Conservation (phyloP, 2,113 vertebrate species). For the Cygnus atratus region DNA sequence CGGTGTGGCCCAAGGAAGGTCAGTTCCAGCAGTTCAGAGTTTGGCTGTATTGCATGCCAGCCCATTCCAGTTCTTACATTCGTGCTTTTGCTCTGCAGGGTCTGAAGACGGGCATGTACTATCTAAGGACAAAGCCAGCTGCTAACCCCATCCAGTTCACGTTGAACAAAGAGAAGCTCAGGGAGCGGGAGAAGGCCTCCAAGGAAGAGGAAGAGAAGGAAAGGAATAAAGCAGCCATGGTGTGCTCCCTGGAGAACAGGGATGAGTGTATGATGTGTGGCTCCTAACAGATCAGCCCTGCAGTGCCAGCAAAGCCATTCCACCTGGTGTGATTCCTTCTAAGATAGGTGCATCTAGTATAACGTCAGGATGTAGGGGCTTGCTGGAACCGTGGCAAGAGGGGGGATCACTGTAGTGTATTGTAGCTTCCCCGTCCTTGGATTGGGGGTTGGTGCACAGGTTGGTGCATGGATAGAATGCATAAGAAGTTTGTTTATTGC, state of each 20-base stretch:
- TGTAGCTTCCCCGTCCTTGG: not conserved
- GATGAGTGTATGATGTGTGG: slow-evolving; percentile 96
- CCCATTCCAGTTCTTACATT: not conserved
- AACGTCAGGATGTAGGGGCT: not conserved
- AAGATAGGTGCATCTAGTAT: not conserved
- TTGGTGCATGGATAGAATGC: not conserved
- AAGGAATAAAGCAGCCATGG: slow-evolving; percentile 91
- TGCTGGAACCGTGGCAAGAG: not conserved
- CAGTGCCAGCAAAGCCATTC: not conserved
- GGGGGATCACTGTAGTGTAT: not conserved
- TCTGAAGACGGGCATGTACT: slow-evolving; percentile 98
- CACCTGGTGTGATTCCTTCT: not conserved
- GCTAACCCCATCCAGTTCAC: slow-evolving; percentile 98
- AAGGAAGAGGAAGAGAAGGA: slow-evolving; percentile 81
- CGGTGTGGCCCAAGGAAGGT: rapidly evolving
- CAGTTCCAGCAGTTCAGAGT: rapidly evolving
- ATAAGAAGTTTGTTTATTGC: not conserved
- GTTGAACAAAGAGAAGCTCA: slow-evolving; percentile 93
- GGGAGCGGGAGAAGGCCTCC: slow-evolving; percentile 74
- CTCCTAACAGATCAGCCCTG: slow-evolving; percentile 73
- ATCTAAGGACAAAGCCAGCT: slow-evolving; percentile 92
- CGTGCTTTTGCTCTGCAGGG: slow-evolving; percentile 70
- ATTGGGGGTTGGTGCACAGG: not conserved
- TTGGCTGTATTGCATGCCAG: not conserved
- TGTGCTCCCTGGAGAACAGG: slow-evolving; percentile 92